Base-by-base conservation (phyloP, 2,113 vertebrate species). In the Hystrix brachyura region DNA sequence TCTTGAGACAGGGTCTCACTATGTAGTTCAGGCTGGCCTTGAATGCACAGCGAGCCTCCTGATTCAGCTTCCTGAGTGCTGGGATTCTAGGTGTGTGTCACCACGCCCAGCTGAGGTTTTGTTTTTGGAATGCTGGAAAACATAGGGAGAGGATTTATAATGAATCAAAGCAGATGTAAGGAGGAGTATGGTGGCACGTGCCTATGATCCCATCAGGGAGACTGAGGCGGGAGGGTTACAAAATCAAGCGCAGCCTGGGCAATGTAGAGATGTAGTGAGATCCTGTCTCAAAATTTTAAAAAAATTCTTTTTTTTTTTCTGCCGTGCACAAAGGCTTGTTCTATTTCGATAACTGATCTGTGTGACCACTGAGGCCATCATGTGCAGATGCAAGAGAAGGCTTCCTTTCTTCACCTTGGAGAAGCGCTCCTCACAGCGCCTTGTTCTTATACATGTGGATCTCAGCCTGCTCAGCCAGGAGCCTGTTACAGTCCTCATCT, bases 401-500 rank as follows among this genome's bases (percentile, higher is more conserved):
- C 14, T 67, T 17, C n/a, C 34, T 67, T 34, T 67, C 67, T 18
- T 69, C 38, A 38, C 38, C 38, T 38, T 99, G 99, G 95, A 99
- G 99, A 38, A 38, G 57, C 99, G 99, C 90, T 99, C 99, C 96
- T 99, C 99, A 1, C 99, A 98, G 67, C 99, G 99, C 98, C 99
- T 99, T 99, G 65, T 99, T 99, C 99, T 99, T 99, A 96, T 99
- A 99, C 57, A 99, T 99, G 96, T 99, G 99, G 95, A 99, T 99
- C 82, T 99, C 99, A 0, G 99, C 99, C 98, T 99, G 99, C 98
- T 99, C 99, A 14, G 99, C 98, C 98, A 99, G 98, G 78, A 99
- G 99, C 99, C 99, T 99, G 99, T 99, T 99, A 99, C 99, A 99
- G 97, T 99, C 99, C 90, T 99, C 99, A 97, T 99, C 99, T 1